Conservation (phyloP, 2,797 vertebrate genomes). For the Paedocypris micromegethes region DNA sequence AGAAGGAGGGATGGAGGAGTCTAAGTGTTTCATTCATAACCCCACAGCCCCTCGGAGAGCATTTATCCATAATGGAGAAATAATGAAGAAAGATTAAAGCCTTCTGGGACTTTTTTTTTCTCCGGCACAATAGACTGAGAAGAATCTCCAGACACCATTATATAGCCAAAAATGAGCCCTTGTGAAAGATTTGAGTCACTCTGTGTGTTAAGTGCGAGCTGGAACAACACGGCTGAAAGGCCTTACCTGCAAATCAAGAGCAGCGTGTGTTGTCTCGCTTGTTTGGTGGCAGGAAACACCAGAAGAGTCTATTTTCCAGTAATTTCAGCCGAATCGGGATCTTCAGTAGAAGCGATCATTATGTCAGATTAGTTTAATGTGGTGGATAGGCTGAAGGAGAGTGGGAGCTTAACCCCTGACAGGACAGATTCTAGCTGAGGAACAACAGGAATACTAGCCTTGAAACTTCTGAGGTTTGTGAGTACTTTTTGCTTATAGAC, state of each 20-base stretch:
- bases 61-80: conserved; percentile 81
- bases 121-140: conserved; percentile 64
- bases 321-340: conserved; percentile 44
- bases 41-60: conserved; percentile 67
- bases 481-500: no score
- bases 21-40: conserved; percentile 73
- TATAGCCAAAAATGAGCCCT: conserved; percentile 64
- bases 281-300: conserved; percentile 61
- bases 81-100: conserved; percentile 85
- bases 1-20: conserved; percentile 61
- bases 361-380: conserved; percentile 41
- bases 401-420: conserved; percentile 32
- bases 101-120: conserved; percentile 70
- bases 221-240: conserved; percentile 57
- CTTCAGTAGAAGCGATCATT: conserved; percentile 32
- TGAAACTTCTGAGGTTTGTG: no score
- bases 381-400: conserved; percentile 35
- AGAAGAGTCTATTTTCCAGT: conserved; percentile 61
- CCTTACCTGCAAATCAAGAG: conserved; percentile 59
- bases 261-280: conserved; percentile 58
- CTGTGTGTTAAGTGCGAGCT: conserved; percentile 59
- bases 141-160: conserved; percentile 72
- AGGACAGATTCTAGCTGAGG: background rate
- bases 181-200: conserved; percentile 66
- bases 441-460: background rate